Evolutionary conservation across 64 coral and sea anemone species (phyloP).

Genomic region (Stichodactyla helianthus): DNA sequence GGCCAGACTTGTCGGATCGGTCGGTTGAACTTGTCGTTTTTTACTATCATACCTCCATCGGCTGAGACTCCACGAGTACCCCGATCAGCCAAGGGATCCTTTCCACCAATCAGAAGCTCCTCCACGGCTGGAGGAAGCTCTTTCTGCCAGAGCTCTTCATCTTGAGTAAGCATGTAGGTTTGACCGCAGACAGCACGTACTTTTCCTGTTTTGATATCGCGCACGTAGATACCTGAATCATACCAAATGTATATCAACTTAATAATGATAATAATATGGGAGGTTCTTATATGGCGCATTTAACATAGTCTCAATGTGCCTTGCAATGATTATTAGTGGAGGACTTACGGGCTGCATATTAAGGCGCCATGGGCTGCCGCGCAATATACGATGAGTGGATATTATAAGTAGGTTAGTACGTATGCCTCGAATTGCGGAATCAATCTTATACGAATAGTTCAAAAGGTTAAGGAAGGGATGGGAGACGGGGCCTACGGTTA

Average conservation of each 20-base stretch:
- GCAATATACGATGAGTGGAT: too few relatives aligned
- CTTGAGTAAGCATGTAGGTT: constrained; percentile 96
- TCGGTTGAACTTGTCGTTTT: too few relatives aligned
- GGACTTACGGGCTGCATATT: too few relatives aligned
- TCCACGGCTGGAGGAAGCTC: constrained; percentile 87
- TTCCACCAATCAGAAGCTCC: constrained; percentile 67
- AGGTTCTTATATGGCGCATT: background rate
- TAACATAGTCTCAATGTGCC: too few relatives aligned
- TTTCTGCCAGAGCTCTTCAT: constrained; percentile 95
- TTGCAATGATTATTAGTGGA: too few relatives aligned
- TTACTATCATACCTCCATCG: background rate
- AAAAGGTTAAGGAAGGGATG: too few relatives aligned
- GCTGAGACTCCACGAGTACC: constrained; percentile 26
- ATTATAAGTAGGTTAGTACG: too few relatives aligned
- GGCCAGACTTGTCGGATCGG: too few relatives aligned
- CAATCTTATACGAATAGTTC: too few relatives aligned
- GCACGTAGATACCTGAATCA: constrained; percentile 69
- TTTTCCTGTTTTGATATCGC: constrained; percentile 95
- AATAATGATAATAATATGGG: background rate
- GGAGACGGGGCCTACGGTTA: too few relatives aligned
- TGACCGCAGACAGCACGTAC: constrained; percentile 94
- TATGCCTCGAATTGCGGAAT: too few relatives aligned
- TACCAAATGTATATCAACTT: background rate
- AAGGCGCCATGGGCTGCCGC: too few relatives aligned
- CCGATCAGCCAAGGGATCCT: constrained; percentile 96